A percentile compares a stretch with the other conserved stretches of the same genome.
phyloP scores from a whole-genome alignment of 1,140 invertebrate species.

The Sipha flava region DNA sequence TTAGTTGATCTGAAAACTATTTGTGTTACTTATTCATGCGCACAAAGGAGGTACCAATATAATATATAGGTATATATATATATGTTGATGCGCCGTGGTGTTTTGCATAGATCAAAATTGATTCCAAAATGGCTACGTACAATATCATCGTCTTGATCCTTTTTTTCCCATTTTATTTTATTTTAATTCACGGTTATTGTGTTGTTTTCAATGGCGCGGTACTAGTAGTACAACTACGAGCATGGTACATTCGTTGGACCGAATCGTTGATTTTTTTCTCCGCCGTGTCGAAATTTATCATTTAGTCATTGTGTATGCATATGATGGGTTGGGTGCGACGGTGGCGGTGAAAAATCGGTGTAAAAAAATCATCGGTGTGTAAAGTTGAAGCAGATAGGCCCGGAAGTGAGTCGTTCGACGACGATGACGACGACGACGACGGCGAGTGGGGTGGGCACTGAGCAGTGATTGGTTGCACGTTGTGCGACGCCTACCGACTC shows the following conservation, averaged over 20 bases:
- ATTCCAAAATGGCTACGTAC: conserved; percentile 5
- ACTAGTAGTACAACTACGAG: background rate
- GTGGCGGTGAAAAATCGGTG: conserved; percentile 20
- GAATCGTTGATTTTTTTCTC: conserved; percentile 21
- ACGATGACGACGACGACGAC: background rate
- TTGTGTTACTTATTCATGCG: background rate
- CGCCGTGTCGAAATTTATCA: conserved; percentile 17
- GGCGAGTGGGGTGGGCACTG: background rate
- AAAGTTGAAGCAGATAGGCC: conserved; percentile 4
- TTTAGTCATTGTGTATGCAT: conserved; percentile 11
- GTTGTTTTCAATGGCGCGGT: background rate
- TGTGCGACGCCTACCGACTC: conserved; percentile 7
- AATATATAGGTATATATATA: background rate
- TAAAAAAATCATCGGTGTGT: conserved; percentile 20
- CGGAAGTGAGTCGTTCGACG: conserved; percentile 17
- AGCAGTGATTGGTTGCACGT: conserved; percentile 13
- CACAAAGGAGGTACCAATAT: background rate
- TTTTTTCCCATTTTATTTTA: background rate
- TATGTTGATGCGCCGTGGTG: background rate
- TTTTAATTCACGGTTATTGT: conserved; percentile 21
- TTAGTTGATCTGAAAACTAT: background rate
- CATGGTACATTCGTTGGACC: conserved; percentile 8
- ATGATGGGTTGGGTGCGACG: conserved; percentile 15
- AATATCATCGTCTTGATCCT: background rate
- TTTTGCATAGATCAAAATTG: background rate